Conservation (phyloP, 2,888 invertebrate genomes). For the Odontomyia ornata region DNA sequence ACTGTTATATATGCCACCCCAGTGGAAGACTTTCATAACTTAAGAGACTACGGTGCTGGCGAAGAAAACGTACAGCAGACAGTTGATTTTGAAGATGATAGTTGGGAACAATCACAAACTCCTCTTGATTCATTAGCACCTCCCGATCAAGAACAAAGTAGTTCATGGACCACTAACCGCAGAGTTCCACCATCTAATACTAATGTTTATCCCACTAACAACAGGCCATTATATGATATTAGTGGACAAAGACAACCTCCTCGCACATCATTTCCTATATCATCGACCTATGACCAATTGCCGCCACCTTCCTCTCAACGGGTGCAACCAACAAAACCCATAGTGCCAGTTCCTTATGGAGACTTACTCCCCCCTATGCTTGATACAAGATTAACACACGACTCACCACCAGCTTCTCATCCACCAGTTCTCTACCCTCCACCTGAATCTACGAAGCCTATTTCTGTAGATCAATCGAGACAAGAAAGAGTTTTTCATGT, state of each 20-base stretch:
- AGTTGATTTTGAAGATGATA: slow-evolving; percentile 27
- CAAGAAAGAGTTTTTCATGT: slow-evolving; percentile 53
- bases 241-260: slow-evolving; percentile 54
- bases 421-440: slow-evolving; percentile 20
- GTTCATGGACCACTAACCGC: slow-evolving; percentile 38
- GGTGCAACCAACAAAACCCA: slow-evolving; percentile 15
- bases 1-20: slow-evolving; percentile 18
- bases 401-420: not conserved
- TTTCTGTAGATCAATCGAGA: not conserved
- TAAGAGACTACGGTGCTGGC: slow-evolving; percentile 52
- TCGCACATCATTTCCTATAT: slow-evolving; percentile 4
- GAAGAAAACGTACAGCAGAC: slow-evolving; percentile 52
- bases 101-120: not conserved
- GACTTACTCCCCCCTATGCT: slow-evolving; percentile 28
- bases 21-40: slow-evolving; percentile 6
- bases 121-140: not conserved
- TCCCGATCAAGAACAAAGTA: not conserved
- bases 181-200: slow-evolving; percentile 51
- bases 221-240: slow-evolving; percentile 33
- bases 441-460: slow-evolving; percentile 4
- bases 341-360: slow-evolving; percentile 20
- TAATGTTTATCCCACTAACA: slow-evolving; percentile 45
- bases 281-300: slow-evolving; percentile 15
- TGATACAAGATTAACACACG: not conserved
- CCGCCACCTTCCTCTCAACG: slow-evolving; percentile 43